These are phyloP conservation scores for Athalia circularis DNA, from an alignment of 2,888 invertebrate species.

Conservation along the genomic window DNA sequence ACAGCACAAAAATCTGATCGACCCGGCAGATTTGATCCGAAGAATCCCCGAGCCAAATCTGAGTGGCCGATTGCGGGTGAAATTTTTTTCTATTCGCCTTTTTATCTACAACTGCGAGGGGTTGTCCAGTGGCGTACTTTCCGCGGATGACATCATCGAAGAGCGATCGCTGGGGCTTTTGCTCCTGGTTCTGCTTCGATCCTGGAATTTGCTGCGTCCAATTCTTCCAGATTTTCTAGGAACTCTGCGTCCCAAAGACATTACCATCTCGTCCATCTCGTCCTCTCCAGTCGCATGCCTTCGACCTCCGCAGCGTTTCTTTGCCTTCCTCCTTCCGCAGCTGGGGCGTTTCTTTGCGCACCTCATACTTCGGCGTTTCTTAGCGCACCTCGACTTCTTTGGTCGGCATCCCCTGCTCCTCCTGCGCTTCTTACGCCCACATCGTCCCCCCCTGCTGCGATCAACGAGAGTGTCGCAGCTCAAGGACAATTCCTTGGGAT, in stretches of 20 bases:
- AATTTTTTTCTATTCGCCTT: no score
- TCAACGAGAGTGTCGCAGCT: conserved; percentile 36
- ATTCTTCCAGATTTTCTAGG: conserved; percentile 3
- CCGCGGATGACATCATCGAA: conserved; percentile 25
- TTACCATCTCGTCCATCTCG: conserved; percentile 42
- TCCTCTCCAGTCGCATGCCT: conserved; percentile 17
- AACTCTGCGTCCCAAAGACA: not conserved
- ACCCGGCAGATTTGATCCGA: not conserved
- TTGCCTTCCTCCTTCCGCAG: conserved; percentile 2
- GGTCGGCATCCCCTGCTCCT: not conserved
- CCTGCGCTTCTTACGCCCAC: not conserved
- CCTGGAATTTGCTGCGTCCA: conserved; percentile 23
- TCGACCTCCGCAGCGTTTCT: conserved; percentile 24
- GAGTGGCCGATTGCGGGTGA: no score
- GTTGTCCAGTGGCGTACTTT: conserved; percentile 16
- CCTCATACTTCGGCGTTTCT: no score
- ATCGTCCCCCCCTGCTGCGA: conserved; percentile 23
- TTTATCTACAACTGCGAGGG: not conserved
- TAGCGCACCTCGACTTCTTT: not conserved
- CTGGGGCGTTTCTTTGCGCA: not conserved
- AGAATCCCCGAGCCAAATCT: not conserved
- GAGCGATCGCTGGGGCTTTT: conserved; percentile 33
- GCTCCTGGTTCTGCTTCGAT: conserved; percentile 18
- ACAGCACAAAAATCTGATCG: conserved; percentile 10
- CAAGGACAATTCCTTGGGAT: conserved; percentile 27